These are phyloP conservation scores for Nephrotoma flavescens DNA, from an alignment of 2,888 invertebrate genomes.

Conservation along the genomic window DNA sequence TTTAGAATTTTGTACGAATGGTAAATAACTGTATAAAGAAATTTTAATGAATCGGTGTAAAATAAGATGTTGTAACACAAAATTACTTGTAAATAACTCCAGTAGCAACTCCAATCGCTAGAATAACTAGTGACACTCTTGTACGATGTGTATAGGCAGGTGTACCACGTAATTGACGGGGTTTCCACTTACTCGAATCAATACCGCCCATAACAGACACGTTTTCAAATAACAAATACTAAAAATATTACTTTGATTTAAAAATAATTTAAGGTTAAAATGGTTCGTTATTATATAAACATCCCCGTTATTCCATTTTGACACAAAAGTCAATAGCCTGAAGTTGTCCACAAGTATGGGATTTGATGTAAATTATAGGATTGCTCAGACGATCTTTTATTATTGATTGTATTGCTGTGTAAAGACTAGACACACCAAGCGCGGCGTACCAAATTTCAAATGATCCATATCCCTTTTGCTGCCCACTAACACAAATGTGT, in stretches of 20 bases:
- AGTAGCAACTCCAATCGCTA: conserved; percentile 27
- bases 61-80: background rate
- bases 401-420: too few species aligned
- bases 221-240: background rate
- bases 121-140: conserved; percentile 33
- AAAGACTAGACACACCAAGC: too few species aligned
- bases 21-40: conserved; percentile 18
- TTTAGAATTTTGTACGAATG: conserved; percentile 19
- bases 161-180: conserved; percentile 48
- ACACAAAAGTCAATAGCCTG: too few species aligned
- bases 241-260: background rate
- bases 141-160: conserved; percentile 43
- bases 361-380: background rate
- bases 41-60: background rate
- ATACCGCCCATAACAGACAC: conserved; percentile 32
- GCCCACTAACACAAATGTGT: too few species aligned
- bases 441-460: too few species aligned
- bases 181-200: conserved; percentile 45
- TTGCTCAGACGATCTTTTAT: background rate
- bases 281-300: background rate
- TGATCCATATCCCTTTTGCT: too few species aligned
- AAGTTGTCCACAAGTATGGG: background rate
- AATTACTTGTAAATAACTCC: conserved; percentile 23
- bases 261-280: background rate
- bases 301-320: background rate